phyloP scores from a whole-genome alignment of 2,113 vertebrate genomes.

The Scalopus aquaticus region DNA sequence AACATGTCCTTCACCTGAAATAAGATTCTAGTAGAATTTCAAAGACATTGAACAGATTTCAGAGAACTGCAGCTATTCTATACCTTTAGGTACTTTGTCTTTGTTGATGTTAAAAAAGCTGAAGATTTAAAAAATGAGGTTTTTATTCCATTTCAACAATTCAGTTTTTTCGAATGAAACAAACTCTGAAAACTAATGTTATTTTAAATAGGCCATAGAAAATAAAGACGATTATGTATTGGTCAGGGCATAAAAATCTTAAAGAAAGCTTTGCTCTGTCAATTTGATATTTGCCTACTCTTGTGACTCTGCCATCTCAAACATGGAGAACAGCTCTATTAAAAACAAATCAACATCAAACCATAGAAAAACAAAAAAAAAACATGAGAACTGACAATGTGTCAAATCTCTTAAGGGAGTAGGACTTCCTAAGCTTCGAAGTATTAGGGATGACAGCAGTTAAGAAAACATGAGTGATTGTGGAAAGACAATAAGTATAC shows the following conservation, averaged over 20 bases:
- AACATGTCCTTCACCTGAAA: not conserved
- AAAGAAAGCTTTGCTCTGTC: not conserved
- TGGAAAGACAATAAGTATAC: not conserved
- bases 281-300: not conserved
- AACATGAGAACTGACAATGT: not conserved
- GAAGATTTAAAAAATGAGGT: not conserved
- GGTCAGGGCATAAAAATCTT: not conserved
- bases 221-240: not conserved
- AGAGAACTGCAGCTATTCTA: not conserved
- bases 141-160: not conserved
- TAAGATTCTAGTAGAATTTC: not conserved
- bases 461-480: not conserved
- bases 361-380: slow-evolving; percentile 14
- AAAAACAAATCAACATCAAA: slow-evolving; percentile 21
- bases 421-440: not conserved
- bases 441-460: not conserved
- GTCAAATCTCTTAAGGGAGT: not conserved
- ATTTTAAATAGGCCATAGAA: not conserved
- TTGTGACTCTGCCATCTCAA: not conserved
- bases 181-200: not conserved
- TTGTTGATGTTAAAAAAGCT: not conserved
- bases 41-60: not conserved
- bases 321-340: not conserved
- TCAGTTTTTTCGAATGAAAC: not conserved
- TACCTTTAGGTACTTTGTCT: not conserved